Conservation (phyloP, 2,113 vertebrate genomes). For the Eolophus roseicapilla region DNA sequence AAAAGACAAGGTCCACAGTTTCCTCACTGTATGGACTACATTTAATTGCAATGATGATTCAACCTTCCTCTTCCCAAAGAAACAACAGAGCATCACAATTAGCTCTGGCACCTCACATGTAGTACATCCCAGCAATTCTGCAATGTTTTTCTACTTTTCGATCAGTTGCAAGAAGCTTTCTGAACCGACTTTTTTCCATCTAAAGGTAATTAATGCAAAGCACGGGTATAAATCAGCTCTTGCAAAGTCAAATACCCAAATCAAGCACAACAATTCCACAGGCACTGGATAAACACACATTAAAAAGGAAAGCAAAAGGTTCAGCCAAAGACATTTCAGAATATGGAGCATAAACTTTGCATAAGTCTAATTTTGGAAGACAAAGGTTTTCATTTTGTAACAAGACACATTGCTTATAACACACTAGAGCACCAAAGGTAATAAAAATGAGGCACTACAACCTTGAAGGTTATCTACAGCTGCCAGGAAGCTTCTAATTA, state of each 20-base stretch:
- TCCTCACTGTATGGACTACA: not conserved
- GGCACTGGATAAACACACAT: not conserved
- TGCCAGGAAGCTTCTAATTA: slow-evolving; percentile 62
- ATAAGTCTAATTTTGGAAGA: slow-evolving; percentile 33
- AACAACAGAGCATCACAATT: not conserved
- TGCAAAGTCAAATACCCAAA: not conserved
- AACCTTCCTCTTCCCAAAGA: not conserved
- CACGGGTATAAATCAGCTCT: not conserved
- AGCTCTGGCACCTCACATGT: not conserved
- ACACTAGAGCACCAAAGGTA: slow-evolving; percentile 13
- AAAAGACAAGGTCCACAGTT: not conserved
- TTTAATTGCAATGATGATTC: not conserved
- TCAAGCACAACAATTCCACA: not conserved
- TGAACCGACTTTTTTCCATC: not conserved
- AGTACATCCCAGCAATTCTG: not conserved
- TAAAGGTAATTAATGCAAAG: not conserved
- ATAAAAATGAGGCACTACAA: slow-evolving; percentile 37
- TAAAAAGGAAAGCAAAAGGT: not conserved
- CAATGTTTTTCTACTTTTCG: not conserved
- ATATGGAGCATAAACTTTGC: not conserved
- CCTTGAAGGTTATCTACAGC: slow-evolving; percentile 35
- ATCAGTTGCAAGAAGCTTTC: not conserved
- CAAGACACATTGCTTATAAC: slow-evolving; percentile 23
- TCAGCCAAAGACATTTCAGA: slow-evolving; percentile 41
- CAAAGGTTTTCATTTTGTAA: slow-evolving; percentile 47